These are phyloP conservation scores for Scomber japonicus DNA, from an alignment of 2,113 vertebrate genomes.

Conservation along the genomic window DNA sequence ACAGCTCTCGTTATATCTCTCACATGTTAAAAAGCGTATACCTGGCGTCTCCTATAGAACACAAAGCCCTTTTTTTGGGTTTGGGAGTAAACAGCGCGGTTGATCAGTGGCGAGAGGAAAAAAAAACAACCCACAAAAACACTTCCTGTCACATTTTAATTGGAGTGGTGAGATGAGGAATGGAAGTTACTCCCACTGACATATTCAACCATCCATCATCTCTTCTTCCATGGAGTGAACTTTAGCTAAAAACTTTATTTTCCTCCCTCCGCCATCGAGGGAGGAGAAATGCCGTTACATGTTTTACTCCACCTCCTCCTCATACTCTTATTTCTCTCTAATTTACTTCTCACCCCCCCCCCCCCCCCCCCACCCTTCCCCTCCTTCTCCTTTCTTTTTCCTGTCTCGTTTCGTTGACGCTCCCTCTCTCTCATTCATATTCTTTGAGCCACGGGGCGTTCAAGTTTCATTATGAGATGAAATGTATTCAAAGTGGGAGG, in stretches of 20 bases:
- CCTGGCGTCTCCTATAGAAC: constrained; percentile 15
- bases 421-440: constrained; percentile 38
- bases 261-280: constrained; percentile 36
- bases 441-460: constrained; percentile 57
- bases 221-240: constrained; percentile 50
- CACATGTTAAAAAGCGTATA: background rate
- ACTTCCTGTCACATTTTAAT: constrained; percentile 30
- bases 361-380: no score
- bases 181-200: constrained; percentile 42
- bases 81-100: constrained; percentile 44
- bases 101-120: constrained; percentile 33
- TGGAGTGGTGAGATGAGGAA: constrained; percentile 68
- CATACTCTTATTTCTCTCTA: constrained; percentile 12
- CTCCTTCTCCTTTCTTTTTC: background rate
- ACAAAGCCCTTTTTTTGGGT: background rate
- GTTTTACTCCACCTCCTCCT: constrained; percentile 43
- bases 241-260: constrained; percentile 65
- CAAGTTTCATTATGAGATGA: constrained; percentile 69
- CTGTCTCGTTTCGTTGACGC: constrained; percentile 3
- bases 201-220: constrained; percentile 71
- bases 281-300: constrained; percentile 45
- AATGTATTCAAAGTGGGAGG: constrained; percentile 73
- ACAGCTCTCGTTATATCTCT: constrained; percentile 47
- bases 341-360: no score
- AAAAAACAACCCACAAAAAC: background rate